These are phyloP conservation scores for Hydropsyche betteni DNA, from an alignment of 2,888 invertebrate species.

Conservation along the genomic window DNA sequence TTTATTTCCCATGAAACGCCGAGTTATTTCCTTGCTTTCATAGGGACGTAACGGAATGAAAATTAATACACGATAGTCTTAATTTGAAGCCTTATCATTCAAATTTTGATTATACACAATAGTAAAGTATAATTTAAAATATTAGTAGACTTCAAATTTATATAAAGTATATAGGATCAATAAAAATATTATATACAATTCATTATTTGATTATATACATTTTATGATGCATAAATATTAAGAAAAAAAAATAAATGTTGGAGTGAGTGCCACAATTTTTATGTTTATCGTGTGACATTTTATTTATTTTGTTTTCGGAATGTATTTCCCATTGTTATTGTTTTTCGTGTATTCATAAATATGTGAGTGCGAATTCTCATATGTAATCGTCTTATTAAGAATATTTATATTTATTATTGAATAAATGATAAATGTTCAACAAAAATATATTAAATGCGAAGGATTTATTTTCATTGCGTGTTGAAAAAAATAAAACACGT, in stretches of 20 bases:
- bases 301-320: slow-evolving; percentile 8
- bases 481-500: not conserved
- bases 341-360: not conserved
- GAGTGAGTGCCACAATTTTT: slow-evolving; percentile 23
- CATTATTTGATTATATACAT: slow-evolving; percentile 18
- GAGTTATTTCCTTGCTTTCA: slow-evolving; percentile 28
- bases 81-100: slow-evolving; percentile 37
- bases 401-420: slow-evolving; percentile 6
- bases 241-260: slow-evolving; percentile 11
- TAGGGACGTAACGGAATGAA: not conserved
- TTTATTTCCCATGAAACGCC: not conserved
- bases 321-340: slow-evolving; percentile 3
- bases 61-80: slow-evolving; percentile 11
- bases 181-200: slow-evolving; percentile 24
- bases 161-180: slow-evolving; percentile 30
- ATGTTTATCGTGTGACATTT: not conserved
- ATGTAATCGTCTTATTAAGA: slow-evolving; percentile 11
- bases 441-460: not conserved
- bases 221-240: slow-evolving; percentile 8
- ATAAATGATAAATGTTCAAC: slow-evolving; percentile 4
- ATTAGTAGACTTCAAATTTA: slow-evolving; percentile 22
- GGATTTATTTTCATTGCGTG: slow-evolving; percentile 7
- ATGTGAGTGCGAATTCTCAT: slow-evolving; percentile 7
- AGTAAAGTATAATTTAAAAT: slow-evolving; percentile 23
- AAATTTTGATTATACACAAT: slow-evolving; percentile 32